A percentile compares a stretch with the other conserved stretches of the same genome.
These are phyloP conservation scores for Tragelaphus strepsiceros DNA, from an alignment of 2,113 vertebrate genomes.

Conservation along the genomic window DNA sequence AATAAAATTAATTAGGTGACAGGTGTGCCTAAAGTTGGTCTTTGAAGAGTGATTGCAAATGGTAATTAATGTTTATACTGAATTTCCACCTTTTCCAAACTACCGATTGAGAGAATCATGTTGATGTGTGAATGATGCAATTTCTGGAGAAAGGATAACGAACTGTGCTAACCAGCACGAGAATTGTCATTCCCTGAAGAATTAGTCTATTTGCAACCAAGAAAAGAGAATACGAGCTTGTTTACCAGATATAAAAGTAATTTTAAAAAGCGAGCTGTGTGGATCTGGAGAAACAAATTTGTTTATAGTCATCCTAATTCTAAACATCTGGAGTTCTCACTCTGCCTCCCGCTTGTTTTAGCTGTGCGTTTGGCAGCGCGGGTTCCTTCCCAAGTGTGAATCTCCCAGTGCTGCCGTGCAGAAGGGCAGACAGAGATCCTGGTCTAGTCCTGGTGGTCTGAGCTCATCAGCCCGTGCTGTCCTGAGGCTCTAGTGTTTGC, in stretches of 20 bases:
- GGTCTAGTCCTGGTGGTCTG: neutral
- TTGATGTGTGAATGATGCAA: neutral
- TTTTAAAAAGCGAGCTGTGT: slow-evolving; percentile 28
- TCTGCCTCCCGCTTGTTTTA: neutral
- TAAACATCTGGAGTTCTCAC: slow-evolving; percentile 54
- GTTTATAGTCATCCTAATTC: slow-evolving; percentile 23
- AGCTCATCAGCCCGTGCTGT: neutral
- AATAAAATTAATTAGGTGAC: neutral
- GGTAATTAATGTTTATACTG: neutral
- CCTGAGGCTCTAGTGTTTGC: neutral
- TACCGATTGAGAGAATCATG: neutral
- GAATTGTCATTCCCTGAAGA: slow-evolving; percentile 34
- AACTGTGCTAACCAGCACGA: neutral
- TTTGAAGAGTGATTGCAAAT: neutral
- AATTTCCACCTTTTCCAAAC: slow-evolving; percentile 25
- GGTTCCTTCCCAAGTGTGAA: neutral
- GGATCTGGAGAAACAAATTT: slow-evolving; percentile 27
- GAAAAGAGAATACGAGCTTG: slow-evolving; percentile 47
- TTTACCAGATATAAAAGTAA: slow-evolving; percentile 65
- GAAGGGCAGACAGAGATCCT: neutral
- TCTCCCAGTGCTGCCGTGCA: accelerated
- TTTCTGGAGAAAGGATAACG: slow-evolving; percentile 14
- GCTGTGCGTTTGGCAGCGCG: neutral
- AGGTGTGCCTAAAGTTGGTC: neutral
- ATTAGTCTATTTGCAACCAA: slow-evolving; percentile 36